These are phyloP conservation scores for Amiota mariae DNA, from an alignment of 2,888 invertebrate genomes.

Conservation along the genomic window DNA sequence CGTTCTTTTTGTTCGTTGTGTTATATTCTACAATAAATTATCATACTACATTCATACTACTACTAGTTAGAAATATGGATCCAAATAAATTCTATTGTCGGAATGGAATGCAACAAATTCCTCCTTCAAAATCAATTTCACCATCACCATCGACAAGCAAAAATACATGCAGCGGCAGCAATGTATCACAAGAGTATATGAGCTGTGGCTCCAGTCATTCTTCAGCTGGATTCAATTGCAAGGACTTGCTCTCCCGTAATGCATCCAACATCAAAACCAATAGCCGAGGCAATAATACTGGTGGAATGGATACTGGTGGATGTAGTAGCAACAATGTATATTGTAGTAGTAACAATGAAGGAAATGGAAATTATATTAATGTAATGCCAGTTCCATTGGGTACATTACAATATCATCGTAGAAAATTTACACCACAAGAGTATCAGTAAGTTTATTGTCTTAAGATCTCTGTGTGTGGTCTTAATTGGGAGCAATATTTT, in stretches of 20 bases:
- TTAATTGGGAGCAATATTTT: constrained; percentile 16
- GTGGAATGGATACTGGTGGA: constrained; percentile 46
- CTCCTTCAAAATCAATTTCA: constrained; percentile 56
- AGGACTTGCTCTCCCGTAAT: constrained; percentile 52
- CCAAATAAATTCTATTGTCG: constrained; percentile 69
- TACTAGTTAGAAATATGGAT: constrained; percentile 57
- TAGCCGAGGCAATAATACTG: constrained; percentile 43
- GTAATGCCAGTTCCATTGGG: constrained; percentile 72
- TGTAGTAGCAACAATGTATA: constrained; percentile 51
- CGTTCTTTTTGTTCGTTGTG: no score
- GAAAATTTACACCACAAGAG: constrained; percentile 72
- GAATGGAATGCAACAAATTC: constrained; percentile 55
- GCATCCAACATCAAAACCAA: constrained; percentile 48
- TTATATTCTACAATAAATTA: no score
- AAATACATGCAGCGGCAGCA: constrained; percentile 46
- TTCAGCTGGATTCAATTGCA: constrained; percentile 48
- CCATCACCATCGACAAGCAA: constrained; percentile 54
- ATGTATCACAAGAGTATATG: constrained; percentile 53
- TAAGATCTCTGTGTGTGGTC: not conserved
- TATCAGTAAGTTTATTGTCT: constrained; percentile 68
- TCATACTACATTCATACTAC: no score
- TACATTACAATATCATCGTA: constrained; percentile 71
- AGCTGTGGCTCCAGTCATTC: constrained; percentile 50
- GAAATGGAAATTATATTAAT: constrained; percentile 70
- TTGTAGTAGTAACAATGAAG: constrained; percentile 52